Percentiles rank a stretch among this genome's conserved stretches.
Evolutionary conservation across 2,888 invertebrate species (phyloP).

Genomic region (Ormyrus nitidulus): DNA sequence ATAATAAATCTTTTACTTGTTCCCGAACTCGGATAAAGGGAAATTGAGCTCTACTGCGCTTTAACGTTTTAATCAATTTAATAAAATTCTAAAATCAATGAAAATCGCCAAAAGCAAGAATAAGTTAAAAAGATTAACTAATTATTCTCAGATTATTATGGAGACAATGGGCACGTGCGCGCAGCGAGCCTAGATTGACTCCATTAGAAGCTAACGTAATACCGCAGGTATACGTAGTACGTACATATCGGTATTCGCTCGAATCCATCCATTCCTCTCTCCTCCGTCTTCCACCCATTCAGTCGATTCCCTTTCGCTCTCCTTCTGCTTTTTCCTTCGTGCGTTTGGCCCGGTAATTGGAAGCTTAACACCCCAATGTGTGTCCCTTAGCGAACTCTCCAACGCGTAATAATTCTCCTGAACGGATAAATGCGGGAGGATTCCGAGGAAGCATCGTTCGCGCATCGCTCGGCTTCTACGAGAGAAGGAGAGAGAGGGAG

Average conservation of each 20-base stretch:
- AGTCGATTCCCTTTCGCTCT: neutral
- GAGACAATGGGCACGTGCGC: neutral
- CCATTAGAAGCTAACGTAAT: slow-evolving; percentile 39
- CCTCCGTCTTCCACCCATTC: neutral
- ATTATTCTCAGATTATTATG: neutral
- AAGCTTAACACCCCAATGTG: slow-evolving; percentile 63
- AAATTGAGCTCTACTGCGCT: no score
- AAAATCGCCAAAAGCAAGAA: no score
- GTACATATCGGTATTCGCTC: slow-evolving; percentile 45
- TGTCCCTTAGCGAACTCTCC: slow-evolving; percentile 36
- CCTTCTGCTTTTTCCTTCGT: neutral
- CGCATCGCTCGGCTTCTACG: neutral
- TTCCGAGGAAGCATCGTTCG: slow-evolving; percentile 21
- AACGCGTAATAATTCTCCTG: slow-evolving; percentile 47
- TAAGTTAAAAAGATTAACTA: no score
- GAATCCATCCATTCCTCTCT: neutral
- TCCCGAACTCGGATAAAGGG: no score
- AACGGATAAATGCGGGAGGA: slow-evolving; percentile 40
- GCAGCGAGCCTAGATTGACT: neutral
- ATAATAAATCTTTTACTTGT: no score
- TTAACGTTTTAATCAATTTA: no score
- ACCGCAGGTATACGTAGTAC: neutral
- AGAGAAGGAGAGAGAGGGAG: neutral
- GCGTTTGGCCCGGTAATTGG: slow-evolving; percentile 60
- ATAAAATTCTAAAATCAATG: no score